These are phyloP conservation scores for Pogonocherus hispidulus DNA, from an alignment of 2,888 invertebrate species.

Conservation along the genomic window DNA sequence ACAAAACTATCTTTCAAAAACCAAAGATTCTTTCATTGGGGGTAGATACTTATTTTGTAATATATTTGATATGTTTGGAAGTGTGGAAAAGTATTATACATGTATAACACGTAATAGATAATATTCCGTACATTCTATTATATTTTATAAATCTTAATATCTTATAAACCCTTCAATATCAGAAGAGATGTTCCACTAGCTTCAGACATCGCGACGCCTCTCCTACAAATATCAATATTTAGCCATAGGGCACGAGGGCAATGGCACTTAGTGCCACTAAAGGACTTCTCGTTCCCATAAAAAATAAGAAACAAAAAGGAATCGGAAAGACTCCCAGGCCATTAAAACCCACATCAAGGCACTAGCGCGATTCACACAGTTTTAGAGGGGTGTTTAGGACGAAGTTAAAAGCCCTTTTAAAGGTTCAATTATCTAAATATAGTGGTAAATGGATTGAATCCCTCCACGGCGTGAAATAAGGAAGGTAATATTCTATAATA, in stretches of 20 bases:
- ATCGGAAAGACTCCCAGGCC: conserved; percentile 8
- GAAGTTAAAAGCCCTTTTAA: neutral
- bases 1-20: too few species aligned
- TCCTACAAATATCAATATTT: neutral
- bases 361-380: neutral
- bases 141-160: too few species aligned
- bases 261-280: neutral
- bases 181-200: too few species aligned
- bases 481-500: neutral
- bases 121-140: too few species aligned
- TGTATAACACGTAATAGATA: too few species aligned
- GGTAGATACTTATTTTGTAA: too few species aligned
- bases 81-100: too few species aligned
- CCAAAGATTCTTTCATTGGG: too few species aligned
- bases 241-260: neutral
- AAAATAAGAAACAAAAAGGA: neutral
- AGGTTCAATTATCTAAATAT: conserved; percentile 13
- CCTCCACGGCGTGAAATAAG: neutral
- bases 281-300: neutral
- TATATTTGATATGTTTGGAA: too few species aligned
- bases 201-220: too few species aligned
- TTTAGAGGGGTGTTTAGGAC: too few species aligned
- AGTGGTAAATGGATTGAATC: neutral
- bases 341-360: conserved; percentile 9
- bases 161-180: too few species aligned